Base-by-base conservation (phyloP, 2,113 vertebrate species). In the Paralichthys olivaceus region DNA sequence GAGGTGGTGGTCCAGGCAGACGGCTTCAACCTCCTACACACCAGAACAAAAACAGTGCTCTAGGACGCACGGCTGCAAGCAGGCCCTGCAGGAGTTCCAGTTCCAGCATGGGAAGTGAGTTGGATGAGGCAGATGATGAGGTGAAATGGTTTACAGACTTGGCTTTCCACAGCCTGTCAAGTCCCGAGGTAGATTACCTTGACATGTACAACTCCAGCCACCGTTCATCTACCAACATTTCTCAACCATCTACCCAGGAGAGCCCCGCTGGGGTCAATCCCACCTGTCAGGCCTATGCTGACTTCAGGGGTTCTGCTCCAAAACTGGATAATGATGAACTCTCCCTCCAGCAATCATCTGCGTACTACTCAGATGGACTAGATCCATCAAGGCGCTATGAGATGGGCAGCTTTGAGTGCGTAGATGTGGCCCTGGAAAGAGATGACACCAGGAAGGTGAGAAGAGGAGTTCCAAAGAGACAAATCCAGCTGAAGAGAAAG, bases 391-490 rank as follows among this genome's bases (percentile, higher is more conserved):
- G 91, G 43, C 92, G 88, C 79, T 94, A 95, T 81, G 94, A 95
- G 73, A 69, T 93, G 85, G 93, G 90, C 12, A 94, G 92, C 83
- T 95, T 94, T 60, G 96, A 98, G 84, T 97, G 97, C 5, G 93
- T 97, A 69, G 96, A 98, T 17, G 95, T 97, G 75, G 95, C 94
- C 0, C 82, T 98, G 82, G 96, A 99, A 89, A 96, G 92, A 0
- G 95, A 95, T 14, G 93, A 95, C 68, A 79, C 72, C 65, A 93
- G 90, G 15, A 94, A 80, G 68, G 90, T 93, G 74, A 94, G 94
- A 85, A 96, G 95, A 89, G 97, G 96, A 0, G 97, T 99, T 47
- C 97, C 96, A 55, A 99, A 99, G 84, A 95, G 97, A 69, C 96
- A 98, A 91, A 99, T 99, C 71, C 96, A 97, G 87, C 94, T 99